Base-by-base conservation (phyloP, 2,888 invertebrate genomes). In the Diarsia mendica region DNA sequence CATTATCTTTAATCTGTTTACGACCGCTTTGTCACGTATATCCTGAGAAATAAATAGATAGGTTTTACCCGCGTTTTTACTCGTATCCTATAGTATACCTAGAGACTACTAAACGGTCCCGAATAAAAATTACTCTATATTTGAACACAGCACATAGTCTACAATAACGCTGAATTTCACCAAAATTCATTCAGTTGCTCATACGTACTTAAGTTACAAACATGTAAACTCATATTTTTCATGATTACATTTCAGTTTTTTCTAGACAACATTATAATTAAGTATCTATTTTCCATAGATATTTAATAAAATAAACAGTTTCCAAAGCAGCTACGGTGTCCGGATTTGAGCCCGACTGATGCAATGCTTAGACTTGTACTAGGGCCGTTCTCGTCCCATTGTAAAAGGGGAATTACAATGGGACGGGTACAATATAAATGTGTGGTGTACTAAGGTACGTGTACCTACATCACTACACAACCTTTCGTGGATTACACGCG, bases 1-100 rank as follows among this genome's bases (percentile, higher is more conserved):
- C 11, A 39, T 64, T 74, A 74, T 81, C 60, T 71, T 0, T 75
- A 28, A 2, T 74, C 13, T 69, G 61, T 61, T 74, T 76, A 75
- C 67, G 13, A 64, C 44, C 18, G 28, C 1, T 28, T 61, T 51
- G 79, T 73, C 77, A 85, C 83, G 76, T 77, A 77, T 71, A 20
- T 58, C 10, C 46, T 65, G 8, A 71, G 3, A 75, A 63, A 51
- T 58, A 48, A 68, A 76, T n/a, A 46, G 46, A 28, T 51, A 68
- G 0, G 1, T 18, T 0, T 33, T 49, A n/a, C 15, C 2, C 5
- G 6, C 3, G n/a, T 48, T 44, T 69, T 69, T 4, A 13, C 23
- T 61, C n/a, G 13, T 9, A 39, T 51, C 9, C 6, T 60, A 20
- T 5, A 18, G 5, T 33, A 69, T 28, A n/a, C n/a, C n/a, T n/a